A percentile compares a stretch with the other conserved stretches of the same genome.
phyloP scores from a whole-genome alignment of 1,140 invertebrate species.

The Ptiloglossa arizonensis region DNA sequence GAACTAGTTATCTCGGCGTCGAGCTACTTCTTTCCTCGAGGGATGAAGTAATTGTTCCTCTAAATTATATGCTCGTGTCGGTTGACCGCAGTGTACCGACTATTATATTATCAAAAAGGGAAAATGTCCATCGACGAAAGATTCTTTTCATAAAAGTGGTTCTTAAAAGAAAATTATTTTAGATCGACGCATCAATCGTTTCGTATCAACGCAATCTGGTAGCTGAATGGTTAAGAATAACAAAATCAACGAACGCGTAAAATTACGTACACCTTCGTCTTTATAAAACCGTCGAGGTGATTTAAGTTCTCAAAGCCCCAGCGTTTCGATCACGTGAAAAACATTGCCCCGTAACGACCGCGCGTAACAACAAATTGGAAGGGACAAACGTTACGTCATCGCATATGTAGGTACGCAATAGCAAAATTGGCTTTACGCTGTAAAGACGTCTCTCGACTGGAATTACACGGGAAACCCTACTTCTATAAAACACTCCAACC shows the following conservation, averaged over 20 bases:
- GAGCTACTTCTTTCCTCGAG: neutral
- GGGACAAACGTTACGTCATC: slow-evolving; percentile 20
- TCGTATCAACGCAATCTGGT: too few species aligned
- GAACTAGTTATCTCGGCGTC: neutral
- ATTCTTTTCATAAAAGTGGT: too few species aligned
- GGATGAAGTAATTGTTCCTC: neutral
- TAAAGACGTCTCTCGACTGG: slow-evolving; percentile 8
- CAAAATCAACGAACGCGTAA: too few species aligned
- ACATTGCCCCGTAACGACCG: neutral
- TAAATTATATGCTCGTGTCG: neutral
- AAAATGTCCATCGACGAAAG: too few species aligned
- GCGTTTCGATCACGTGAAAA: slow-evolving; percentile 13
- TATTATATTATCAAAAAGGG: too few species aligned
- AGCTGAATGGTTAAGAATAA: too few species aligned
- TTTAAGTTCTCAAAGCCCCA: too few species aligned
- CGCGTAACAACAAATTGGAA: slow-evolving; percentile 40
- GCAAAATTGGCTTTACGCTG: slow-evolving; percentile 26
- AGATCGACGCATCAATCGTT: too few species aligned
- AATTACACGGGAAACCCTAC: slow-evolving; percentile 27
- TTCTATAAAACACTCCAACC: neutral
- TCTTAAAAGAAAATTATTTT: too few species aligned
- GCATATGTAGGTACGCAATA: neutral
- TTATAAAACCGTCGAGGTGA: neutral
- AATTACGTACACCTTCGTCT: neutral
- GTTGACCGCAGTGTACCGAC: neutral